Base-by-base conservation (phyloP, 2,113 vertebrate species). In the Ifrita kowaldi region DNA sequence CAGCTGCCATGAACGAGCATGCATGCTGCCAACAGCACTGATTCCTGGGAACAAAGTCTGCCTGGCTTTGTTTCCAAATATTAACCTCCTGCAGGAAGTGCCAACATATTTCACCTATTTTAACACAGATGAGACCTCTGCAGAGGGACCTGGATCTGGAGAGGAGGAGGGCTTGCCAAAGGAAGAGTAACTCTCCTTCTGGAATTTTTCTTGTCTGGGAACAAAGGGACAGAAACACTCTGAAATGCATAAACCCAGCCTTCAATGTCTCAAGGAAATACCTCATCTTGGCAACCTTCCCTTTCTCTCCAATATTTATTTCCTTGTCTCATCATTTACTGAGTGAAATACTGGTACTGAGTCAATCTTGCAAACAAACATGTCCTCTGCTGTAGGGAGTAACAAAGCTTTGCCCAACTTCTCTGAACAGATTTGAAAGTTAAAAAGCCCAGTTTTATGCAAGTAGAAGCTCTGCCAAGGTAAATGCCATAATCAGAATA, bases 21-120 rank as follows among this genome's bases (percentile, higher is more conserved):
- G 13, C 65, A 64, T 20, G 49, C n/a, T 97, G 86, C 90, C 92
- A 95, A 69, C 77, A 83, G 33, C 65, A 62, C 65, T 42, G 59
- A 52, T 69, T 67, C 46, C 63, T 28, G 22, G 85, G 80, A 91
- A 91, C 59, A 89, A 95, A 93, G 86, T 91, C 90, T 84, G 89
- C 32, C 53, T 67, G 37, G 42, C 35, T 89, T 89, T 76, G 63
- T 70, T 77, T 86, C 80, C 78, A 83, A 89, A 86, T 77, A 95
- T 94, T 95, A 89, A 92, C 71, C 76, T 90, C 46, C 76, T 55
- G 42, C 68, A 63, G 16, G 42, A 93, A 84, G n/a, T 50, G 69
- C 67, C 84, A 93, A 39, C 49, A 57, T 28, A 62, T 12, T 94
- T 95, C 84, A 89, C 70, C 71, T 82, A 1, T 84, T 95, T 84